phyloP scores from a whole-genome alignment of 2,797 vertebrate species.

The Anguilla marmorata region DNA sequence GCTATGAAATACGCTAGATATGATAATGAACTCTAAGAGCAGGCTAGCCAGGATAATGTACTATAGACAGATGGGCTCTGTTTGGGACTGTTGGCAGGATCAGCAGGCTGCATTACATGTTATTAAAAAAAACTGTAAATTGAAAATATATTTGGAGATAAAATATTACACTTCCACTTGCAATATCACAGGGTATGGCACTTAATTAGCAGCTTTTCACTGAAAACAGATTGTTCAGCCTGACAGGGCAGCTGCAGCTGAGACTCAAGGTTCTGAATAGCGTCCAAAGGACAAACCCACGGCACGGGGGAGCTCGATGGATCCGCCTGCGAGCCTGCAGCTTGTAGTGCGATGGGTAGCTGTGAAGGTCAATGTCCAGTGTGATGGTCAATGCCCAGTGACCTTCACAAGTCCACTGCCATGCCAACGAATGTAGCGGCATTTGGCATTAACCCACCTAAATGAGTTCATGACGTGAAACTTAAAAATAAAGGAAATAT shows the following conservation, averaged over 20 bases:
- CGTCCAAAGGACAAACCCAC: neutral
- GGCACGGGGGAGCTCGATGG: neutral
- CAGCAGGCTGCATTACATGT: neutral
- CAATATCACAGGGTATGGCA: neutral
- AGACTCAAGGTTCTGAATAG: neutral
- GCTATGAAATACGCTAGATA: neutral
- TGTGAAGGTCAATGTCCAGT: neutral
- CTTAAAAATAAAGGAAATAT: neutral
- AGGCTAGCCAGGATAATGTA: neutral
- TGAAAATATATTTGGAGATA: constrained; percentile 3
- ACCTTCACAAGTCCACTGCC: neutral
- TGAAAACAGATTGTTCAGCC: neutral
- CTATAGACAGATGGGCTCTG: neutral
- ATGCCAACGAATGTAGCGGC: neutral
- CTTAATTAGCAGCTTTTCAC: neutral
- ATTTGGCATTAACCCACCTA: neutral
- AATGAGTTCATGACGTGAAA: neutral
- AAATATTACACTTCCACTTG: neutral
- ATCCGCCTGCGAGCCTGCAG: neutral
- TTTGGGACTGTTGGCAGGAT: neutral
- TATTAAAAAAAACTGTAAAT: neutral
- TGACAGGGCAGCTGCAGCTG: neutral
- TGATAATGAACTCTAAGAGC: neutral
- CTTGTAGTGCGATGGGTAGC: neutral
- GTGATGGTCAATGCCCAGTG: neutral